Percentiles rank a stretch among this genome's conserved stretches.
Evolutionary conservation across 2,797 vertebrate species (phyloP).

Genomic region (Chloroceryle amazona): DNA sequence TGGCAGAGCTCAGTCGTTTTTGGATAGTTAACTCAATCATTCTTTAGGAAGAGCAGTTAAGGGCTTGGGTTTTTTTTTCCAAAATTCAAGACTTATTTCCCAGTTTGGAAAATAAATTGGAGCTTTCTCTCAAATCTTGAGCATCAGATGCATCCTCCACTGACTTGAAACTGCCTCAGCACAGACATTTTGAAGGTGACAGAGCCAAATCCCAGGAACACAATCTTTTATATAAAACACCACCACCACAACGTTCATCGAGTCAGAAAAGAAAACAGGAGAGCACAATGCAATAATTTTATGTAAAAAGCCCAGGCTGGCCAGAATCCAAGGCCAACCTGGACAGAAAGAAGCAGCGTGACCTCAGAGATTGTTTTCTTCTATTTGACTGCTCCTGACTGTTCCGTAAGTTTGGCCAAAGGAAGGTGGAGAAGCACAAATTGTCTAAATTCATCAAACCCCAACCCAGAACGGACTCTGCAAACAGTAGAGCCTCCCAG

Average conservation of each 20-base stretch:
- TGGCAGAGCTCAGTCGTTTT: fast-evolving
- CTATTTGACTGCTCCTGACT: neutral
- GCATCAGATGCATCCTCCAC: neutral
- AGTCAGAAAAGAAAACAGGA: neutral
- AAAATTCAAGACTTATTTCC: neutral
- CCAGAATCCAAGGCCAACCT: neutral
- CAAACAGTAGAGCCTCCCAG: neutral
- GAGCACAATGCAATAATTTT: neutral
- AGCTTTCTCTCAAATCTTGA: neutral
- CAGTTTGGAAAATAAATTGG: neutral
- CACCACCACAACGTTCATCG: fast-evolving
- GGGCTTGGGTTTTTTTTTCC: neutral
- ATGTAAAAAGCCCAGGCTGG: neutral
- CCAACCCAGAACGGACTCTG: neutral
- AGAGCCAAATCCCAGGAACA: neutral
- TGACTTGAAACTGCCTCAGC: neutral
- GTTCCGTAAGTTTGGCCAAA: neutral
- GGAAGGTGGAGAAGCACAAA: neutral
- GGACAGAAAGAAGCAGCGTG: neutral
- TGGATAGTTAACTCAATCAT: neutral
- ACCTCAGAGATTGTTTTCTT: neutral
- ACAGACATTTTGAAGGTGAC: neutral
- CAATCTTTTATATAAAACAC: neutral
- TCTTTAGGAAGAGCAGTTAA: neutral
- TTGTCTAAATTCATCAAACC: neutral